Percentiles rank a stretch among this genome's conserved stretches.
Evolutionary conservation across 2,888 invertebrate genomes (phyloP).

Genomic region (Scaeva pyrastri): DNA sequence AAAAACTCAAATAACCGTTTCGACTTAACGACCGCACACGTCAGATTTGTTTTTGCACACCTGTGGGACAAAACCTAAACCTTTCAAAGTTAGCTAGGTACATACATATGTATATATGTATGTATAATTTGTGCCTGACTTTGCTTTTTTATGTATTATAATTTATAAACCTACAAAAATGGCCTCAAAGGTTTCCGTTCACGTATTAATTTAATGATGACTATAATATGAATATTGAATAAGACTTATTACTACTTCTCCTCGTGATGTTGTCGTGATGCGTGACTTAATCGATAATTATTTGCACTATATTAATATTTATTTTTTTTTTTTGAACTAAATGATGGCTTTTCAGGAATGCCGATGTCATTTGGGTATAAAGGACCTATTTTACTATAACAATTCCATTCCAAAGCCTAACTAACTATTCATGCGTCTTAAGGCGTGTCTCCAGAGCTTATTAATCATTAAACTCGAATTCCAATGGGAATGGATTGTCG

Average conservation of each 20-base stretch:
- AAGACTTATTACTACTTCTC: neutral
- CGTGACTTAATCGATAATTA: conserved; percentile 26
- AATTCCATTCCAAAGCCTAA: neutral
- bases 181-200: no score
- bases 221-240: neutral
- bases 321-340: conserved; percentile 23
- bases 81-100: no score
- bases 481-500: neutral
- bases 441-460: conserved; percentile 26
- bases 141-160: no score
- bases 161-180: no score
- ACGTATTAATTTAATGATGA: no score
- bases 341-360: conserved; percentile 12
- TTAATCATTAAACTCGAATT: conserved; percentile 35
- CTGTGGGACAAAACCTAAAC: no score
- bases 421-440: conserved; percentile 36
- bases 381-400: neutral
- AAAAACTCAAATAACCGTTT: no score
- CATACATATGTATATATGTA: no score
- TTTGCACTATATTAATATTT: conserved; percentile 10
- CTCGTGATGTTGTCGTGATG: neutral
- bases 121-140: no score
- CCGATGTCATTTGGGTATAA: neutral
- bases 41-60: no score
- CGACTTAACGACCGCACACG: no score